Conservation (phyloP, 92 coral and sea anemone genomes). For the Epizoanthus rinbou region DNA sequence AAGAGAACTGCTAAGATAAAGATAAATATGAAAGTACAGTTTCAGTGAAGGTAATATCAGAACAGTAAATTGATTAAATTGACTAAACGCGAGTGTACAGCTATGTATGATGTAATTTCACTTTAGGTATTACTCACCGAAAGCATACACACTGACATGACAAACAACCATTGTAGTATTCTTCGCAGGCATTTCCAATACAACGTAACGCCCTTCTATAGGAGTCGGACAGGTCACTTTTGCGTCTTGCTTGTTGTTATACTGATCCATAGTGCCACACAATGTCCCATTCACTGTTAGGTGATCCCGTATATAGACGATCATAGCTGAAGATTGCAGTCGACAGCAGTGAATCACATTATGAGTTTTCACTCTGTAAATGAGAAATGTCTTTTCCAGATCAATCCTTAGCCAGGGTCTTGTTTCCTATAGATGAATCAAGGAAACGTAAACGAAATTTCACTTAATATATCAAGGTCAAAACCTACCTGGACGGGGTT, state of each 20-base stretch:
- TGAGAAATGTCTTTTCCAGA: not conserved
- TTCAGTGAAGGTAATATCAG: too few species aligned
- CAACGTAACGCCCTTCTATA: constrained; percentile 10
- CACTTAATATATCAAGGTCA: too few species aligned
- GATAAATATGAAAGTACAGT: too few species aligned
- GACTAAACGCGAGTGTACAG: too few species aligned
- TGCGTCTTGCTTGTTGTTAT: not conserved
- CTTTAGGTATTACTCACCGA: constrained; percentile 48
- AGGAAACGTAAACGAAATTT: not conserved
- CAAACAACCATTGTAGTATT: constrained; percentile 26
- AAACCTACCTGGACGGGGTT: too few species aligned
- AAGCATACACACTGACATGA: constrained; percentile 21
- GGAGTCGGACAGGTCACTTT: not conserved
- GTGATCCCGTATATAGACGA: not conserved
- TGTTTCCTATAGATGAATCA: constrained; percentile 1
- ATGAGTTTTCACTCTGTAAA: constrained; percentile 23
- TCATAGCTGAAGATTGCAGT: not conserved
- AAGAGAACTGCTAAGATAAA: too few species aligned
- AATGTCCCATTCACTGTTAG: not conserved
- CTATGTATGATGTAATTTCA: too few species aligned
- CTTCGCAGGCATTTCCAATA: not conserved
- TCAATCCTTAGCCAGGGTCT: constrained; percentile 34
- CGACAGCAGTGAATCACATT: constrained; percentile 13
- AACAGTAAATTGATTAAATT: too few species aligned
- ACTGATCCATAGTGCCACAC: constrained; percentile 1